phyloP scores from a whole-genome alignment of 2,888 invertebrate species.

The Rhagium mordax region DNA sequence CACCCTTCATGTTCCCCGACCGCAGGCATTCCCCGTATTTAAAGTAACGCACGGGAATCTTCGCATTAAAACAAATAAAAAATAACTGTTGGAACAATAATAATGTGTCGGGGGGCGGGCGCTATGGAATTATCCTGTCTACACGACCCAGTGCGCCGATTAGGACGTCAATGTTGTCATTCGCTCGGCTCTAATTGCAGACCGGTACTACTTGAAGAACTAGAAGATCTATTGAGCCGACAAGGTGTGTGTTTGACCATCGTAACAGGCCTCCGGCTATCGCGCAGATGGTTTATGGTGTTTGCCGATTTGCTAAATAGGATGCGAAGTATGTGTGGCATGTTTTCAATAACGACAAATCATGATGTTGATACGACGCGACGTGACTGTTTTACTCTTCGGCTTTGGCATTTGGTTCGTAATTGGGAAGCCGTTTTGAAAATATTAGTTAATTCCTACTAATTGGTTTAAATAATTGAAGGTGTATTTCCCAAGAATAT shows the following conservation, averaged over 20 bases:
- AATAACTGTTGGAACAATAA: constrained; percentile 28
- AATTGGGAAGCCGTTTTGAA: too few relatives aligned
- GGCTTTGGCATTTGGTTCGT: too few relatives aligned
- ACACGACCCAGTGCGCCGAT: constrained; percentile 59
- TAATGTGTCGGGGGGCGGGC: constrained; percentile 55
- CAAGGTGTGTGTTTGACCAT: constrained; percentile 47
- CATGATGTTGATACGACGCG: not conserved
- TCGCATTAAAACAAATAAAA: constrained; percentile 21
- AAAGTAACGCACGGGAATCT: not conserved
- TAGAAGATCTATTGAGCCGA: constrained; percentile 44
- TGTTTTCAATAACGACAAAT: not conserved
- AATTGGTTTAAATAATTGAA: too few relatives aligned
- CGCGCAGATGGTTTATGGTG: not conserved
- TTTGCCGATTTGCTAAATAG: constrained; percentile 2
- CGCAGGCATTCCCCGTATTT: not conserved
- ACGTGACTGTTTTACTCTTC: too few relatives aligned
- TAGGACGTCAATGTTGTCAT: constrained; percentile 65
- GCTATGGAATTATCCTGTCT: constrained; percentile 62
- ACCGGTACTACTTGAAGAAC: constrained; percentile 52
- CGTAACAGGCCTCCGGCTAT: constrained; percentile 32
- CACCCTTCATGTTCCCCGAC: not conserved
- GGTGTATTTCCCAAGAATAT: too few relatives aligned
- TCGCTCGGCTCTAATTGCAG: constrained; percentile 60
- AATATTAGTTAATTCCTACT: too few relatives aligned
- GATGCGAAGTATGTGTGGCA: constrained; percentile 1